A percentile compares a stretch with the other conserved stretches of the same genome.
Evolutionary conservation across 2,797 vertebrate species (phyloP).

Genomic region (Coregonus suidteri): DNA sequence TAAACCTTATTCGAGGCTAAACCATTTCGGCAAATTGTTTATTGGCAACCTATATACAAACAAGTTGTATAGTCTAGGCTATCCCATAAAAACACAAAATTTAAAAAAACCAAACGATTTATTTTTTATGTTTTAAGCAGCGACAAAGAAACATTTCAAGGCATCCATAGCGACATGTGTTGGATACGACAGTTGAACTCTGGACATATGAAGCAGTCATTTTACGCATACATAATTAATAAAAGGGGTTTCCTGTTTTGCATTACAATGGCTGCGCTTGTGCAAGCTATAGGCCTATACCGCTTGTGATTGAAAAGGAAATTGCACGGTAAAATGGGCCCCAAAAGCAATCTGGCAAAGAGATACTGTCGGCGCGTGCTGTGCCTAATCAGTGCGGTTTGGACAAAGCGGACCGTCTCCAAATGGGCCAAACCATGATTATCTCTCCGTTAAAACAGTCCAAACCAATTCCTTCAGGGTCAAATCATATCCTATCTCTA

Average conservation of each 20-base stretch:
- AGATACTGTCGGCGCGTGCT: conserved; percentile 76
- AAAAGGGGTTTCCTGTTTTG: conserved; percentile 72
- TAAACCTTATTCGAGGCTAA: not conserved
- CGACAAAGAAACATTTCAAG: conserved; percentile 3
- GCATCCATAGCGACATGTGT: conserved; percentile 42
- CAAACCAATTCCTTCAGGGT: conserved; percentile 43
- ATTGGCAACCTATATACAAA: no score
- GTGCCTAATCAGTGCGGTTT: conserved; percentile 62
- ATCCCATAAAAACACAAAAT: no score
- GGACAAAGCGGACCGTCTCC: conserved; percentile 51
- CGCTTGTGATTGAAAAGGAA: conserved; percentile 73
- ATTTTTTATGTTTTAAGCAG: no score
- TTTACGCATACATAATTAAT: conserved; percentile 73
- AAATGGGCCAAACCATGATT: conserved; percentile 67
- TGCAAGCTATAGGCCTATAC: conserved; percentile 56
- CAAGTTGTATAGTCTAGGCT: no score
- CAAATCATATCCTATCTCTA: conserved; percentile 22
- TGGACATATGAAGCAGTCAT: conserved; percentile 66
- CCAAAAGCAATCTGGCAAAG: conserved; percentile 78
- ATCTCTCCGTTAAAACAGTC: conserved; percentile 53
- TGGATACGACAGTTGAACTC: conserved; percentile 66
- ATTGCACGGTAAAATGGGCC: conserved; percentile 78
- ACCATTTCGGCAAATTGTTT: not conserved
- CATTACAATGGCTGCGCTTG: conserved; percentile 70
- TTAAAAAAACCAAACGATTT: no score